A percentile compares a stretch with the other conserved stretches of the same genome.
Evolutionary conservation across 2,113 vertebrate species (phyloP).

Genomic region (Myrmecobius fasciatus): DNA sequence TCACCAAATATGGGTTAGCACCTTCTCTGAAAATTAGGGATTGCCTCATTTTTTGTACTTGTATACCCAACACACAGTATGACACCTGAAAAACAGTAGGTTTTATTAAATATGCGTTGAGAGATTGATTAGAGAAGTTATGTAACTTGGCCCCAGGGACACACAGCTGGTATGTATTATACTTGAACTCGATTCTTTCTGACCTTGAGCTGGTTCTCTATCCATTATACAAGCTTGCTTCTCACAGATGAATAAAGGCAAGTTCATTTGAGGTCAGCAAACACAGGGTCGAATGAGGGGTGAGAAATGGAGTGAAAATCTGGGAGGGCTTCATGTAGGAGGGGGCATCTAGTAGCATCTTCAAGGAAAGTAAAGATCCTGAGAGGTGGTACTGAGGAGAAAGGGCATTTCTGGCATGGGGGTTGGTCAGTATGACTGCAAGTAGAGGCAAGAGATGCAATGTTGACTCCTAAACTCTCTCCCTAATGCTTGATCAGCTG

Average conservation of each 20-base stretch:
- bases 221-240: not conserved
- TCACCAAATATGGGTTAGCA: not conserved
- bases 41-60: not conserved
- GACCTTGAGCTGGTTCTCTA: not conserved
- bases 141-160: not conserved
- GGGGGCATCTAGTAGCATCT: not conserved
- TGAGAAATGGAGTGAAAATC: not conserved
- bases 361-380: not conserved
- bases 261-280: not conserved
- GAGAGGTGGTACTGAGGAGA: not conserved
- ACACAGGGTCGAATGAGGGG: not conserved
- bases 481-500: not conserved
- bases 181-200: not conserved
- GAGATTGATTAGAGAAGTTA: not conserved
- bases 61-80: not conserved
- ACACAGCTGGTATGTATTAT: not conserved
- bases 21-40: not conserved
- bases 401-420: not conserved
- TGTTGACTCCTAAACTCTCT: not conserved
- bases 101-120: not conserved
- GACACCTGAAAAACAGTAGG: not conserved
- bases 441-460: not conserved
- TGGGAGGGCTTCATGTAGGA: conserved; percentile 10
- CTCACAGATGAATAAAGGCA: not conserved
- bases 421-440: not conserved